These are phyloP conservation scores for Phaedon cochleariae DNA, from an alignment of 2,888 invertebrate genomes.

Conservation along the genomic window DNA sequence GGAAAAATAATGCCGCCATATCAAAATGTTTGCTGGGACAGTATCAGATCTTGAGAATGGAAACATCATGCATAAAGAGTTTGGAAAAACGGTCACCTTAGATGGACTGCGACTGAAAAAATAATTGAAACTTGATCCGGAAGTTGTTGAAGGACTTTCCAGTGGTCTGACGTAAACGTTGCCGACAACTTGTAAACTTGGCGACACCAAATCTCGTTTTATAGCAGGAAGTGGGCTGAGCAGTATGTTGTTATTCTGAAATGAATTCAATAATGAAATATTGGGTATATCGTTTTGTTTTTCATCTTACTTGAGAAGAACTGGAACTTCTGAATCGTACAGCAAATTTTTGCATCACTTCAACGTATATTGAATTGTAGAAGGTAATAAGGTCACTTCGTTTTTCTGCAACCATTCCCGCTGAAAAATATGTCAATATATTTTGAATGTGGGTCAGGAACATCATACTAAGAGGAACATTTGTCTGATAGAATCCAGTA, in stretches of 20 bases:
- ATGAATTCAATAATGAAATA: slow-evolving; percentile 18
- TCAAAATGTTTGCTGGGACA: too few relatives aligned
- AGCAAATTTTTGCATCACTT: slow-evolving; percentile 78
- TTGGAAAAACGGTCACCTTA: slow-evolving; percentile 67
- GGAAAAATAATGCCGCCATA: too few relatives aligned
- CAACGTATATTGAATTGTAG: slow-evolving; percentile 91
- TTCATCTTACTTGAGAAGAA: slow-evolving; percentile 28
- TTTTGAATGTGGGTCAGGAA: background rate
- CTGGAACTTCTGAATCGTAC: slow-evolving; percentile 39
- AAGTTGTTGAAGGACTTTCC: slow-evolving; percentile 61
- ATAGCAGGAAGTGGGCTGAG: slow-evolving; percentile 79
- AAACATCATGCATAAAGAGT: background rate
- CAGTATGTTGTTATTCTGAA: slow-evolving; percentile 50
- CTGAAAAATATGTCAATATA: slow-evolving; percentile 26
- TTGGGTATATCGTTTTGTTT: slow-evolving; percentile 12
- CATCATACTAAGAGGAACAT: too few relatives aligned
- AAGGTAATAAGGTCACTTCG: slow-evolving; percentile 93
- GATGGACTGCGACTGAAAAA: slow-evolving; percentile 88
- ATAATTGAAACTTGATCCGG: slow-evolving; percentile 72
- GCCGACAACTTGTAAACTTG: slow-evolving; percentile 67
- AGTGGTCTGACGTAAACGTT: slow-evolving; percentile 70
- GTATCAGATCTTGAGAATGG: background rate
- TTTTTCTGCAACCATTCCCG: slow-evolving; percentile 61
- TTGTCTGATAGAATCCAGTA: too few relatives aligned
- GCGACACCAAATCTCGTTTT: slow-evolving; percentile 66